phyloP scores from a whole-genome alignment of 2,797 vertebrate species.

The Myotis myotis region DNA sequence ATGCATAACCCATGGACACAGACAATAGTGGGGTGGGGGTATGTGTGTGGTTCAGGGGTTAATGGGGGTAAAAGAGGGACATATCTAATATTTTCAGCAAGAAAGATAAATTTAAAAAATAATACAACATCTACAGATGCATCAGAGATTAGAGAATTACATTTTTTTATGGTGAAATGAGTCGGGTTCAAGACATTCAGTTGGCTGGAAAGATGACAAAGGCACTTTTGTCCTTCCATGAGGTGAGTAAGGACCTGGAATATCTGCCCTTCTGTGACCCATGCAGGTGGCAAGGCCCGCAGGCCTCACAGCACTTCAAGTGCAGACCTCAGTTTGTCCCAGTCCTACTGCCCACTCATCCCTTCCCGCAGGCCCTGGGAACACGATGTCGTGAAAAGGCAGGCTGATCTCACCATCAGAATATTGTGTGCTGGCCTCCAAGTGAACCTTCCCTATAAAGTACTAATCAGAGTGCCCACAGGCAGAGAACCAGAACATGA shows the following conservation, averaged over 20 bases:
- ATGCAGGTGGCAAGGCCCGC: background rate
- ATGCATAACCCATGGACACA: no score
- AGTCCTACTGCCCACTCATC: rapidly evolving
- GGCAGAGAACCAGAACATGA: background rate
- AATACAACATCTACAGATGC: background rate
- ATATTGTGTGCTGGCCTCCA: background rate
- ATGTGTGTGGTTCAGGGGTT: no score
- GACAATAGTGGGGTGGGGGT: no score
- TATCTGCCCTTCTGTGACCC: background rate
- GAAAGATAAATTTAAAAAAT: no score
- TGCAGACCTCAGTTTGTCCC: background rate
- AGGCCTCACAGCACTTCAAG: background rate
- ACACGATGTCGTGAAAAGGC: background rate
- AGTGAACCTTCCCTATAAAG: background rate
- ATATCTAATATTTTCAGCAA: no score
- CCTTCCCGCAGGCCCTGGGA: background rate
- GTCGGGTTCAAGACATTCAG: background rate
- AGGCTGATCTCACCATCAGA: background rate
- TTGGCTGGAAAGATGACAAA: background rate
- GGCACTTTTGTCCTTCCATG: background rate
- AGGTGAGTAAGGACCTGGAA: background rate
- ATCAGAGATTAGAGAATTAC: background rate
- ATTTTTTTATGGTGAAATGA: background rate
- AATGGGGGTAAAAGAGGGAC: no score
- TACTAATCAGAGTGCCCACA: background rate